phyloP scores from a whole-genome alignment of 2,797 vertebrate species.

The Garrulus glandarius region DNA sequence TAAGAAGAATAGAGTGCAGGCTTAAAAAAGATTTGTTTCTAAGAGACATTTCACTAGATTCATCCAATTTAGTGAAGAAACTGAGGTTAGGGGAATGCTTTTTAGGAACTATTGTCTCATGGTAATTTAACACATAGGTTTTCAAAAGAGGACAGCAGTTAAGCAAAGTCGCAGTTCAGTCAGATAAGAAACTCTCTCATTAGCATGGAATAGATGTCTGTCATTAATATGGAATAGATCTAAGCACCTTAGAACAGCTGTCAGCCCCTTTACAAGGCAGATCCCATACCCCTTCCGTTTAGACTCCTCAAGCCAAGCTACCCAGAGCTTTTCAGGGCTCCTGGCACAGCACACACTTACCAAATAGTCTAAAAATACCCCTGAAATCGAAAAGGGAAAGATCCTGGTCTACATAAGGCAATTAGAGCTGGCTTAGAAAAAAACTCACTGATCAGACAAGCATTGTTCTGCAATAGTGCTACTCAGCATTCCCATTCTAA shows the following conservation, averaged over 20 bases:
- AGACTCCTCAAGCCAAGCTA: background rate
- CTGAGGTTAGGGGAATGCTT: conserved; percentile 19
- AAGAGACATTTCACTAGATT: conserved; percentile 38
- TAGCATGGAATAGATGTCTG: conserved; percentile 16
- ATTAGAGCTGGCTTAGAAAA: background rate
- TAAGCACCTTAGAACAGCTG: background rate
- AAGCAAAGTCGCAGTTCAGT: background rate
- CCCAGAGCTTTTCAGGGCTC: background rate
- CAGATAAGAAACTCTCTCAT: conserved; percentile 11
- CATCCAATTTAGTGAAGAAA: conserved; percentile 38
- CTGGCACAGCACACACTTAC: background rate
- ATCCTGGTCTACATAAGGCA: background rate
- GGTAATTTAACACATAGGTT: background rate
- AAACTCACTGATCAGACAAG: background rate
- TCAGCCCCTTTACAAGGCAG: background rate
- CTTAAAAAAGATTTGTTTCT: conserved; percentile 62
- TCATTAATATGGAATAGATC: conserved; percentile 37
- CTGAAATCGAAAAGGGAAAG: background rate
- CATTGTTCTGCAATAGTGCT: fast-evolving
- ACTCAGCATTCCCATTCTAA: background rate
- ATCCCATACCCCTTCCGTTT: background rate
- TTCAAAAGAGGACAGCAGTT: conserved; percentile 10
- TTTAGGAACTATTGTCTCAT: conserved; percentile 17
- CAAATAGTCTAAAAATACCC: background rate
- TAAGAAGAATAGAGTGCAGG: conserved; percentile 45